Evolutionary conservation across 1,140 invertebrate species (phyloP).

Genomic region (Bombus vancouverensis): DNA sequence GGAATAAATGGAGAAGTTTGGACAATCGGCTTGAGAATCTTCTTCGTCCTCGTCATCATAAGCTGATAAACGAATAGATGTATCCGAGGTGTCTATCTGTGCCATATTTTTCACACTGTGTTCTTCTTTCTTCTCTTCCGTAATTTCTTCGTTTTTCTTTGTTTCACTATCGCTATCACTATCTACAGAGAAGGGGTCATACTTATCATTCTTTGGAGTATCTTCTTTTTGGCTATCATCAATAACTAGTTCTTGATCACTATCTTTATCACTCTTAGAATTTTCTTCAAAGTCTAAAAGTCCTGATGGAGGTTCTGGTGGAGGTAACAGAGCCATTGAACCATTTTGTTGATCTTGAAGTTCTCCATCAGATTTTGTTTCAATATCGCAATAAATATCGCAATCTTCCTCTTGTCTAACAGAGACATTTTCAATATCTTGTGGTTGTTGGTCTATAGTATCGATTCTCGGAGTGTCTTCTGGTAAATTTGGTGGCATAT

Average conservation of each 20-base stretch:
- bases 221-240: slow-evolving; percentile 84
- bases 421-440: slow-evolving; percentile 24
- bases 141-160: slow-evolving; percentile 46
- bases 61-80: slow-evolving; percentile 68
- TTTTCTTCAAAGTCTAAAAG: slow-evolving; percentile 80
- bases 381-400: slow-evolving; percentile 79
- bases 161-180: slow-evolving; percentile 76
- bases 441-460: slow-evolving; percentile 23
- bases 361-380: slow-evolving; percentile 69
- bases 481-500: slow-evolving; percentile 39
- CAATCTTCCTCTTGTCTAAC: slow-evolving; percentile 75
- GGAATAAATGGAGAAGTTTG: slow-evolving; percentile 92
- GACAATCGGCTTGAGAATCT: slow-evolving; percentile 88
- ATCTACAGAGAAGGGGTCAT: slow-evolving; percentile 85
- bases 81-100: slow-evolving; percentile 45
- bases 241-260: slow-evolving; percentile 86
- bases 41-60: slow-evolving; percentile 82
- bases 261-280: slow-evolving; percentile 83
- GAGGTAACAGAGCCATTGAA: slow-evolving; percentile 73
- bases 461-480: slow-evolving; percentile 47
- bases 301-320: slow-evolving; percentile 84
- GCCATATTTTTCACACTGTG: slow-evolving; percentile 30
- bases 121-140: slow-evolving; percentile 58
- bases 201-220: slow-evolving; percentile 82
- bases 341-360: slow-evolving; percentile 59